Evolutionary conservation across 2,113 vertebrate genomes (phyloP), one percentile per base, ranked within the genome.

Genomic region (Budorcas taxicolor): DNA sequence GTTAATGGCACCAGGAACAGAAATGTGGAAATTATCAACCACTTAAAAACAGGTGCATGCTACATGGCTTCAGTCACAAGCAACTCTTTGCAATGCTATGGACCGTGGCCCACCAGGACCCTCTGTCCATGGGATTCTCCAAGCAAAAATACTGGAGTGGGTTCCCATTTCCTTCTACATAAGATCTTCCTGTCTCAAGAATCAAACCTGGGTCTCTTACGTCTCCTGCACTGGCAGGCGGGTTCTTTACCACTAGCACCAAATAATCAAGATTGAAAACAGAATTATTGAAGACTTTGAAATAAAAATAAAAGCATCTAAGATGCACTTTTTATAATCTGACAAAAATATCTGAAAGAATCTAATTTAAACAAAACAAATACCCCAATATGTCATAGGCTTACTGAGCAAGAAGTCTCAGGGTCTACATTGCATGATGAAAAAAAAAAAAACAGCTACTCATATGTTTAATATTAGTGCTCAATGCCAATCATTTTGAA

Each of bases 291-390:
- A 58, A 67, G 19, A 27, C 45, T 50, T 19, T 58, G 40, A 94
- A 87, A 74, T 53, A 14, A 78, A 94, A 25, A 81, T 58, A n/a
- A 81, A 85, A 80, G n/a, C 13, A 67, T 19, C 23, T 31, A 67
- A 40, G 55, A 62, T 7, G n/a, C 6, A 76, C 36, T 40, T 90
- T 90, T 57, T 64, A 43, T 47, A 87, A 74, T 53, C 27, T 53
- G 33, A 78, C 45, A 47, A 58, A 55, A 91, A 40, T 80, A 89
- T 52, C n/a, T n/a, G n/a, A 93, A 95, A 85, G 43, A 47, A 64
- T 47, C 14, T 47, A 31, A 19, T 71, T 52, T 33, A 60, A 91
- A 25, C 27, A 83, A n/a, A 74, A 78, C 0, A 31, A 82, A 67
- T 0, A 94, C 23, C 43, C 12, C 52, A 81, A 29, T 8, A 57